Evolutionary conservation across 2,888 invertebrate genomes (phyloP).

Genomic region (Spatulosminthurus flaviceps): DNA sequence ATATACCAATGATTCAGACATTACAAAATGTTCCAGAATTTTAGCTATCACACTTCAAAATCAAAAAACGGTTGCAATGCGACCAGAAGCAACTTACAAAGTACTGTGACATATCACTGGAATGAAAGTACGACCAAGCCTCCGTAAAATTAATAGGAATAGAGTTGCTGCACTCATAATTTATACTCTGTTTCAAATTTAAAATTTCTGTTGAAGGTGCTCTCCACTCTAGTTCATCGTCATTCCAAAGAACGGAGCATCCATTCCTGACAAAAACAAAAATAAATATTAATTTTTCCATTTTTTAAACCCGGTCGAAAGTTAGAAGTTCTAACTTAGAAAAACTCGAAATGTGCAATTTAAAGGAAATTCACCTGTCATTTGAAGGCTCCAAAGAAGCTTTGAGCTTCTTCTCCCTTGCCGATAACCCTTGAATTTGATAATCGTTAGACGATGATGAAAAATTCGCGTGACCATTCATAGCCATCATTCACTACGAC

Average conservation of each 20-base stretch:
- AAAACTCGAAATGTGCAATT: background rate
- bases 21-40: no score
- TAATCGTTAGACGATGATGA: slow-evolving; percentile 24
- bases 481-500: slow-evolving; percentile 25
- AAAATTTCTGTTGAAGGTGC: slow-evolving; percentile 55
- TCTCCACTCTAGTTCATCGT: slow-evolving; percentile 44
- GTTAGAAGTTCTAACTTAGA: no score
- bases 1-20: no score
- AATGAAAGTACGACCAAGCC: slow-evolving; percentile 64
- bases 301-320: no score
- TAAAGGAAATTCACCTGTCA: slow-evolving; percentile 46
- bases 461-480: slow-evolving; percentile 26
- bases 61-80: background rate
- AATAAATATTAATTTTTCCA: no score
- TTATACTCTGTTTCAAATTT: slow-evolving; percentile 62
- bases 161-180: slow-evolving; percentile 63
- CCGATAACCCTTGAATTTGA: slow-evolving; percentile 49
- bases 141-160: slow-evolving; percentile 63
- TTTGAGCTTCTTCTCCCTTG: slow-evolving; percentile 62
- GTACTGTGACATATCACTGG: slow-evolving; percentile 60
- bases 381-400: slow-evolving; percentile 50
- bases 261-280: slow-evolving; percentile 24
- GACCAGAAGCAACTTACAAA: slow-evolving; percentile 50
- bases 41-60: background rate
- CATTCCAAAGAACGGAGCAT: slow-evolving; percentile 3